Evolutionary conservation across 2,797 vertebrate species (phyloP).

Genomic region (Myioborus miniatus): DNA sequence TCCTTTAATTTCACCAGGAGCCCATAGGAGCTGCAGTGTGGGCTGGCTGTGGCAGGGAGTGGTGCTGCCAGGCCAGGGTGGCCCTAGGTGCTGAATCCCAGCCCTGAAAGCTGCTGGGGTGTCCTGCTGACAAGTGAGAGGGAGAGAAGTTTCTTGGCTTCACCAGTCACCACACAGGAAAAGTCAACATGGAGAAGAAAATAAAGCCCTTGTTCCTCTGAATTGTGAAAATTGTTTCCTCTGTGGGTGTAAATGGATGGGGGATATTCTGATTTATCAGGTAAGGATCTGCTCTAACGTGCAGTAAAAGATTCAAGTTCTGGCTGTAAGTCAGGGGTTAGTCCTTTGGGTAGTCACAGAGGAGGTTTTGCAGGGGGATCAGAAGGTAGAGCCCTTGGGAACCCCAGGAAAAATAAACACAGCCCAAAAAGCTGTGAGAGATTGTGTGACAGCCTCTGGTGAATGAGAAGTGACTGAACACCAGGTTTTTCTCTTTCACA

Average conservation of each 20-base stretch:
- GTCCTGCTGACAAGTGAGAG: neutral
- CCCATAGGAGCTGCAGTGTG: neutral
- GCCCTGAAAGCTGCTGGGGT: neutral
- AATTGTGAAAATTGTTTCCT: constrained; percentile 29
- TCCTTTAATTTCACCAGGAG: neutral
- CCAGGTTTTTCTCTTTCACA: constrained; percentile 65
- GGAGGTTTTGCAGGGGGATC: constrained; percentile 20
- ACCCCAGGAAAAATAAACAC: constrained; percentile 39
- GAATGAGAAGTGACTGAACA: constrained; percentile 54
- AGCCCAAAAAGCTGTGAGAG: constrained; percentile 45
- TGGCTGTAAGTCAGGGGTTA: neutral
- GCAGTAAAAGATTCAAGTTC: constrained; percentile 22
- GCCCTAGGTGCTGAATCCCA: neutral
- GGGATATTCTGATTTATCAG: constrained; percentile 54
- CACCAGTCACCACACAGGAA: neutral
- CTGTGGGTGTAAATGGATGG: constrained; percentile 18
- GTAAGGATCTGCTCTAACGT: neutral
- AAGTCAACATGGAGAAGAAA: constrained; percentile 9
- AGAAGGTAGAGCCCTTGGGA: constrained; percentile 26
- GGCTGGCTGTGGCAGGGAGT: neutral
- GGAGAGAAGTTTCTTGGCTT: neutral
- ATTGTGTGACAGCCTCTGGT: constrained; percentile 46
- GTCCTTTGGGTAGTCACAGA: neutral
- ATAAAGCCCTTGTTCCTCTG: constrained; percentile 5
- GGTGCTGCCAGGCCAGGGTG: neutral